These are phyloP conservation scores for Otus sunia DNA, from an alignment of 2,113 vertebrate species.

Conservation along the genomic window DNA sequence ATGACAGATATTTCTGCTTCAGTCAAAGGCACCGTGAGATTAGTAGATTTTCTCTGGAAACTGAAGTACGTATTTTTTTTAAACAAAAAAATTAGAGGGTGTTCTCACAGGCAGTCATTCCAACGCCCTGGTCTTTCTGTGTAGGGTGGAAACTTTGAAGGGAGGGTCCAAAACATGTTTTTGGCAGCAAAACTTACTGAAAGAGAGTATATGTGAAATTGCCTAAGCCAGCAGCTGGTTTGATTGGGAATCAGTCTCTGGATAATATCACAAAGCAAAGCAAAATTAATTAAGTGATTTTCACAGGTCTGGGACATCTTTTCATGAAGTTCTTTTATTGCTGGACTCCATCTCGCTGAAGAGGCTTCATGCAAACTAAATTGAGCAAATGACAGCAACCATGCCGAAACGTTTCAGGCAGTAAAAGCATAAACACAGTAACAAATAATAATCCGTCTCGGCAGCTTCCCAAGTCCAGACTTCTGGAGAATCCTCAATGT, in stretches of 20 bases:
- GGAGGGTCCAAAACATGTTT: not conserved
- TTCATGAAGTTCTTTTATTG: not conserved
- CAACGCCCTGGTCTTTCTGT: not conserved
- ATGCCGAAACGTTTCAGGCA: not conserved
- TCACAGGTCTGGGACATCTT: not conserved
- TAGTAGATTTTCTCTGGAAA: not conserved
- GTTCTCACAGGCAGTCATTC: not conserved
- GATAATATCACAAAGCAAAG: not conserved
- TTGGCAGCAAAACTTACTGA: not conserved
- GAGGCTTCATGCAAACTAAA: not conserved
- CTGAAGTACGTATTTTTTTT: not conserved
- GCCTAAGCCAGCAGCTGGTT: not conserved
- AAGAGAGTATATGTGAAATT: not conserved
- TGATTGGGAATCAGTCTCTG: not conserved
- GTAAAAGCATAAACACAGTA: not conserved
- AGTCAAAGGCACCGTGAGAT: not conserved
- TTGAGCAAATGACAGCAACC: not conserved
- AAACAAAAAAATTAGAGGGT: not conserved
- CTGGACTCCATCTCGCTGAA: not conserved
- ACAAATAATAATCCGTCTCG: not conserved
- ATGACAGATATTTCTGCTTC: not conserved
- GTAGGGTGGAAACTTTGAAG: not conserved
- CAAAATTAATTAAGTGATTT: not conserved
- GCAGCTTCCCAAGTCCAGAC: not conserved
- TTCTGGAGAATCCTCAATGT: not conserved